Evolutionary conservation across 2,797 vertebrate species (phyloP).

Genomic region (Rhinatrema bivittatum): DNA sequence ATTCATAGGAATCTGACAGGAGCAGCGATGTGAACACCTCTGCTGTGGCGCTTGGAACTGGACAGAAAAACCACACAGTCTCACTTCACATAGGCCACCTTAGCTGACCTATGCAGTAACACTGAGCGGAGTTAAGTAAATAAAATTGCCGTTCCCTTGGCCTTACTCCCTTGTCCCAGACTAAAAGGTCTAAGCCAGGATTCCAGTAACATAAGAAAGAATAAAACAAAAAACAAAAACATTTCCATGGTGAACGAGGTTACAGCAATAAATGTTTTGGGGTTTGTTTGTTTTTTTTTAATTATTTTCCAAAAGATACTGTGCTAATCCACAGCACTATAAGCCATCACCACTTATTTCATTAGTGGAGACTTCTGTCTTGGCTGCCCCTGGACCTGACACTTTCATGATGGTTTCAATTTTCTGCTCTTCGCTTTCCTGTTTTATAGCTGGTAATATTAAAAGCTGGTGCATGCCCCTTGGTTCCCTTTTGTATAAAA

Average conservation of each 20-base stretch:
- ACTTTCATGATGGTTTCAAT: conserved; percentile 72
- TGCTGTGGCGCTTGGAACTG: too few species aligned
- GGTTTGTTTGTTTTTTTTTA: conserved; percentile 27
- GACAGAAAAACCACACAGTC: too few species aligned
- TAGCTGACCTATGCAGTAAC: too few species aligned
- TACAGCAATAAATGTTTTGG: conserved; percentile 38
- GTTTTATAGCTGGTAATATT: conserved; percentile 51
- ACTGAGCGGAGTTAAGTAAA: too few species aligned
- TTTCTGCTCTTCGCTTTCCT: conserved; percentile 69
- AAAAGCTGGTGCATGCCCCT: conserved; percentile 4
- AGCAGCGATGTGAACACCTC: too few species aligned
- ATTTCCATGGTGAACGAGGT: not conserved
- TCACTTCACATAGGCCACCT: too few species aligned
- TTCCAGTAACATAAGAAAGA: not conserved
- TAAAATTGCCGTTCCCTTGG: too few species aligned
- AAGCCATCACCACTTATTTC: conserved; percentile 35
- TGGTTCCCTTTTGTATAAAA: conserved; percentile 14
- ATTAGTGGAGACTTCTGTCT: conserved; percentile 56
- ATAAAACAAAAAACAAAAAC: not conserved
- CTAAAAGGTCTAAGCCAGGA: not conserved
- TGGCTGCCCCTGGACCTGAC: conserved; percentile 56
- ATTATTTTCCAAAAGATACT: fast-evolving
- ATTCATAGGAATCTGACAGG: too few species aligned
- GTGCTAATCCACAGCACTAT: not conserved
- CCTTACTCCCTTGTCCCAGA: not conserved